phyloP scores from a whole-genome alignment of 2,888 invertebrate genomes.

The Sarcophaga subvicina region DNA sequence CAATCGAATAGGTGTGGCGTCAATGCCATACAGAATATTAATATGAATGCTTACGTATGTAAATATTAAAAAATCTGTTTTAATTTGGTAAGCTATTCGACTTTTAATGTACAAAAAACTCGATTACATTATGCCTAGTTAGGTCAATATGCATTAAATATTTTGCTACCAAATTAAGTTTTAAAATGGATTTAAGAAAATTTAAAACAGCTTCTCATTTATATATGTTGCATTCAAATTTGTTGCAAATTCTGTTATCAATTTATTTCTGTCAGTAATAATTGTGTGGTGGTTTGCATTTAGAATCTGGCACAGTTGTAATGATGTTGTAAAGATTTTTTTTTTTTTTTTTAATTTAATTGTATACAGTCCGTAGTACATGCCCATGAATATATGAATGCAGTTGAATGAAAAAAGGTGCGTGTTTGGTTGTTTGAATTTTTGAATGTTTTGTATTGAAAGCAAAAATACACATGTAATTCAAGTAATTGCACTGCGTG shows the following conservation, averaged over 20 bases:
- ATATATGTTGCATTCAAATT: constrained; percentile 22
- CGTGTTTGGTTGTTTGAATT: background rate
- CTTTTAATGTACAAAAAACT: too few relatives aligned
- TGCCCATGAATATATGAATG: background rate
- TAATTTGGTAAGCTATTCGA: too few relatives aligned
- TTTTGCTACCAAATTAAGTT: background rate
- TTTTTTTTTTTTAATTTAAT: background rate
- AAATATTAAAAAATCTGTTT: too few relatives aligned
- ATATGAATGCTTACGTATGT: too few relatives aligned
- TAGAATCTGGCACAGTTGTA: constrained; percentile 45
- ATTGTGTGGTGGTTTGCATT: constrained; percentile 42
- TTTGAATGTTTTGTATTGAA: background rate
- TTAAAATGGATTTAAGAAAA: constrained; percentile 9
- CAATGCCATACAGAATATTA: too few relatives aligned
- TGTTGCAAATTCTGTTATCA: constrained; percentile 29
- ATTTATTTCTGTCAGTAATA: constrained; percentile 55
- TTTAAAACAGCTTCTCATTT: background rate
- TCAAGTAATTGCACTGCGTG: constrained; percentile 31
- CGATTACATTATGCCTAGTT: too few relatives aligned
- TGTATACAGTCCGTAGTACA: background rate
- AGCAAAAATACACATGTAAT: background rate
- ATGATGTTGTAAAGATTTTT: constrained; percentile 51
- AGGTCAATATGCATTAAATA: background rate
- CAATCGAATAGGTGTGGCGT: too few relatives aligned
- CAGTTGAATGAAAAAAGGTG: background rate